Evolutionary conservation across 2,113 vertebrate species (phyloP).

Genomic region (Orycteropus afer): DNA sequence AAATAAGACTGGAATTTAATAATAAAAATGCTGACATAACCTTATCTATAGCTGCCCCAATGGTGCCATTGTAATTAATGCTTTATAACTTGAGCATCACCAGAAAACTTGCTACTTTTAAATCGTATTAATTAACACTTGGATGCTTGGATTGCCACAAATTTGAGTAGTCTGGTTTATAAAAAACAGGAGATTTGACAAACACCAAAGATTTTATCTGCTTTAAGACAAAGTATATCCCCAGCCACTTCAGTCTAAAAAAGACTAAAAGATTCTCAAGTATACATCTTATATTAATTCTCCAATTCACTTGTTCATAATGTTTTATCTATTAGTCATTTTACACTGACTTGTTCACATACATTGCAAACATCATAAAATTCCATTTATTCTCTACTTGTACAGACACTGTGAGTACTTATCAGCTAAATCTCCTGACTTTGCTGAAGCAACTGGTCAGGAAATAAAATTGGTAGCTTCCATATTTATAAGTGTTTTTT

Average conservation of each 20-base stretch:
- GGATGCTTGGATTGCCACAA: conserved; percentile 72
- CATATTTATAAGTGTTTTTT: conserved; percentile 73
- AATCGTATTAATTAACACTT: conserved; percentile 80
- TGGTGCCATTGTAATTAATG: conserved; percentile 79
- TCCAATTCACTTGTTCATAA: conserved; percentile 15
- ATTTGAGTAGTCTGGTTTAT: conserved; percentile 69
- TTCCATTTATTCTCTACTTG: conserved; percentile 66
- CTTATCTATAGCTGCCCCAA: conserved; percentile 79
- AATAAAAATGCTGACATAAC: conserved; percentile 82
- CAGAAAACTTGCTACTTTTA: conserved; percentile 81
- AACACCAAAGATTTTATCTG: conserved; percentile 64
- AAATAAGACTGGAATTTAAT: conserved; percentile 73
- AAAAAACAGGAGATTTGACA: conserved; percentile 72
- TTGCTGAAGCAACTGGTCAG: conserved; percentile 65
- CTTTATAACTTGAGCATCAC: conserved; percentile 77
- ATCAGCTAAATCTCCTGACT: conserved; percentile 70
- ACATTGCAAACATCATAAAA: conserved; percentile 54
- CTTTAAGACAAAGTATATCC: conserved; percentile 76
- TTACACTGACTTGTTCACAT: conserved; percentile 51
- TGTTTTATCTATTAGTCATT: not conserved
- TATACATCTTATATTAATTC: conserved; percentile 56
- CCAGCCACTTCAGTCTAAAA: conserved; percentile 58
- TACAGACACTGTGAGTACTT: conserved; percentile 57
- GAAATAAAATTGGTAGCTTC: conserved; percentile 73
- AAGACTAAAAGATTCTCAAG: conserved; percentile 62